These are phyloP conservation scores for Spisula solida DNA, from an alignment of 2,888 invertebrate genomes.

Conservation along the genomic window DNA sequence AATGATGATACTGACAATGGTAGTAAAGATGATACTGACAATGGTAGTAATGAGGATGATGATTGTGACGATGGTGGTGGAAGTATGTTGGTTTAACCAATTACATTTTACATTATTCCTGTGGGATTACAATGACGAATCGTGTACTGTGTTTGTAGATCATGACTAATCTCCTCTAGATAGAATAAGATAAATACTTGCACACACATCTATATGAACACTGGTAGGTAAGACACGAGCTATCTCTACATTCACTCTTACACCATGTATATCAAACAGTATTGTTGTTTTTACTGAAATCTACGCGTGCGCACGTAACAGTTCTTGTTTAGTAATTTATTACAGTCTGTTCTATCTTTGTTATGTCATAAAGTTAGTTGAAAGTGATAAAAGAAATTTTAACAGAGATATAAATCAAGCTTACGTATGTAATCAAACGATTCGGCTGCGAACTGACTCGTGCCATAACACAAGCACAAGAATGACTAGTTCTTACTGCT, in stretches of 20 bases:
- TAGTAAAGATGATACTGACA: not conserved
- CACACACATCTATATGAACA: not conserved
- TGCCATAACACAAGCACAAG: too few species aligned
- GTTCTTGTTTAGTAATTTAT: not conserved
- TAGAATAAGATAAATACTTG: not conserved
- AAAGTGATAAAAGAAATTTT: not conserved
- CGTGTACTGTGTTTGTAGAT: not conserved
- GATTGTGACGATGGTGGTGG: not conserved
- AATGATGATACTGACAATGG: not conserved
- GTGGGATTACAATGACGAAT: not conserved
- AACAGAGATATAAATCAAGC: not conserved
- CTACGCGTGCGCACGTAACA: not conserved
- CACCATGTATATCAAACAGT: not conserved
- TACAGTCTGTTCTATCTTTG: not conserved
- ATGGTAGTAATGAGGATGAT: too few species aligned
- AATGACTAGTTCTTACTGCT: too few species aligned
- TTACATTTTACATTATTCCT: not conserved
- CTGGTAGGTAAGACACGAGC: not conserved
- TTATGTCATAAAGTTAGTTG: not conserved
- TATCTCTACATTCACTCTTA: not conserved
- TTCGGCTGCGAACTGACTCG: not conserved
- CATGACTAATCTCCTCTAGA: not conserved
- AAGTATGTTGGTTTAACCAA: not conserved
- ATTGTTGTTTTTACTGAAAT: not conserved
- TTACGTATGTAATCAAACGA: not conserved